phyloP scores from a whole-genome alignment of 2,797 vertebrate species.

The Melanotaenia nigrans region DNA sequence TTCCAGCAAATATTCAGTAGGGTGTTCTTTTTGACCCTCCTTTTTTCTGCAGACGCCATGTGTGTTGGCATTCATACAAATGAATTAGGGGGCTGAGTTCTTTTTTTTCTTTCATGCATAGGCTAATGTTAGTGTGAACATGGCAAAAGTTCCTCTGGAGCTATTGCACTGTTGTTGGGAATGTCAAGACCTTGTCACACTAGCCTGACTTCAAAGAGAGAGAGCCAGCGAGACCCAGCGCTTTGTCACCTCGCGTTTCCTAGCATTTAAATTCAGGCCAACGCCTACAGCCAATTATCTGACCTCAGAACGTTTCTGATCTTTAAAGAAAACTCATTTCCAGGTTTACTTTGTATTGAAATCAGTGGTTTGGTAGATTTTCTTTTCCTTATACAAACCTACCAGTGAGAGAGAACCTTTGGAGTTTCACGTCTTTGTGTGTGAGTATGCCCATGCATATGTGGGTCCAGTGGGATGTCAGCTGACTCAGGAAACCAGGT shows the following conservation, averaged over 20 bases:
- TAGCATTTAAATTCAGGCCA: conserved; percentile 5
- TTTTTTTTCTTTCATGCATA: background rate
- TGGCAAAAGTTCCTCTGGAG: conserved; percentile 1
- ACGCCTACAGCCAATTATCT: background rate
- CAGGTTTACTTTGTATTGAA: background rate
- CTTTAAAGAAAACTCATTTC: background rate
- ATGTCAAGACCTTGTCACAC: conserved; percentile 20
- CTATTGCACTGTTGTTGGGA: conserved; percentile 15
- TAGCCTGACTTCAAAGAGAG: conserved; percentile 28
- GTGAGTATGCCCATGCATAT: background rate
- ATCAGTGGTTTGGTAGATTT: background rate
- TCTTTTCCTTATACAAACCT: background rate
- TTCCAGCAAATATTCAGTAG: background rate
- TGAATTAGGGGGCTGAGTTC: background rate
- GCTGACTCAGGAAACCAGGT: conserved; percentile 56
- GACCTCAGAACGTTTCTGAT: background rate
- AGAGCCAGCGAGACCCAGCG: background rate
- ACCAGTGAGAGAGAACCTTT: background rate
- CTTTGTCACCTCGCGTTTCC: conserved; percentile 5
- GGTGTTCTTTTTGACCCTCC: background rate
- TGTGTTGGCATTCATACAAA: conserved; percentile 7
- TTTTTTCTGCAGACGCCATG: rapidly evolving
- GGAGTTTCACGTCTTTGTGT: conserved; percentile 13
- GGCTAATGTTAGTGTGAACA: conserved; percentile 14
- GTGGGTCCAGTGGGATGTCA: conserved; percentile 30